phyloP scores from a whole-genome alignment of 2,888 invertebrate species.

The Drosophila hawaiiensis region DNA sequence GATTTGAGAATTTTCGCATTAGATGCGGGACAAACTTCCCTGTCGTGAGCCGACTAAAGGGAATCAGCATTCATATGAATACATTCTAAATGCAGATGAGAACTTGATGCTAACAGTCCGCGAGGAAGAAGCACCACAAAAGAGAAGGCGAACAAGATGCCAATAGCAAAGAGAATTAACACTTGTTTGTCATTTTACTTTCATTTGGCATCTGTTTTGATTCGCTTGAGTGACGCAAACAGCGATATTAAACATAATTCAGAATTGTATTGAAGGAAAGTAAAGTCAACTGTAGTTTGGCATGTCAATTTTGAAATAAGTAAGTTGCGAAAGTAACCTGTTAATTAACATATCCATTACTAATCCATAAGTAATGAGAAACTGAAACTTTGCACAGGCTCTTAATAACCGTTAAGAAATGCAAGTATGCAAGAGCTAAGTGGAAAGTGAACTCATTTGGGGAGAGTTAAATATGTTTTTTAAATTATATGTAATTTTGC shows the following conservation, averaged over 20 bases:
- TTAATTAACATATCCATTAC: conserved; percentile 10
- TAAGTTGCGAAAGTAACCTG: conserved; percentile 21
- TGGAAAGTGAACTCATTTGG: conserved; percentile 19
- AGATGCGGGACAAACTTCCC: not conserved
- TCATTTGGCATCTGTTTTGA: conserved; percentile 24
- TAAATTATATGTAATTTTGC: not conserved
- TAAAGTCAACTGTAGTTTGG: conserved; percentile 9
- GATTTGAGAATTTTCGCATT: not conserved
- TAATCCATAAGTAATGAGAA: conserved; percentile 24
- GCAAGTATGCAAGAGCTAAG: not conserved
- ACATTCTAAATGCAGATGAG: conserved; percentile 22
- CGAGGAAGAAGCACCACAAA: not conserved
- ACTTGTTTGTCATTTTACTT: conserved; percentile 82
- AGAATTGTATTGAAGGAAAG: conserved; percentile 50
- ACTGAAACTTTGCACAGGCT: not conserved
- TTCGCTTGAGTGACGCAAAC: conserved; percentile 4
- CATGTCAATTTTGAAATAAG: not conserved
- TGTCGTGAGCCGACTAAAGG: not conserved
- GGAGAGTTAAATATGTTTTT: not conserved
- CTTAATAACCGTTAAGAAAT: conserved; percentile 4
- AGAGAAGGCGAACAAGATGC: conserved; percentile 1
- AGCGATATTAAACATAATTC: conserved; percentile 46
- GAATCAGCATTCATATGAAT: conserved; percentile 1
- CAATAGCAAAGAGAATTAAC: conserved; percentile 7
- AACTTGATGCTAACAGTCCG: conserved; percentile 10